Evolutionary conservation across 2,888 invertebrate genomes (phyloP), one percentile per base, ranked within the genome.

Genomic region (Periphyllus acericola): DNA sequence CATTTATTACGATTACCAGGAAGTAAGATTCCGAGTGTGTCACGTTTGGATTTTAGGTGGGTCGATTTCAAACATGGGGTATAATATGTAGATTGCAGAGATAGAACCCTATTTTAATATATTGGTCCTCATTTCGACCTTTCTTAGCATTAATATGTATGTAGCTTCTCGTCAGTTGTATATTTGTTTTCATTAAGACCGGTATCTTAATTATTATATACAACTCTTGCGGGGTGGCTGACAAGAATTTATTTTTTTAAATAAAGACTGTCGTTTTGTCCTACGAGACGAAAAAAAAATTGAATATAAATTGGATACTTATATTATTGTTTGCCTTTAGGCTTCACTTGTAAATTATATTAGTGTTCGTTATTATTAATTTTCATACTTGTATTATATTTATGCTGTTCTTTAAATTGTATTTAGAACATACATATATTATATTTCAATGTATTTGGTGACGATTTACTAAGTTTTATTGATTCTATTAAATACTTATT

Each of bases 111-210:
- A 55, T 55, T 78, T 52, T 55, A 78, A 55, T 34, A 78, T 55
- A 78, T 78, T 78, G 78, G 52, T 55, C 55, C 78, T 32, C n/a
- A 32, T 32, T 29, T 55, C 78, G 17, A 78, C 55, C 32, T 78
- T 55, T 78, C 5, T 78, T 21, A 32, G 25, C 55, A 34, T 52
- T 76, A 66, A 19, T 66, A 66, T n/a, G 66, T 66, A 40, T 40
- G 25, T n/a, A 9, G 66, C 66, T 66, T 1, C n/a, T n/a, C 21
- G 25, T 66, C n/a, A 66, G 21, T 4, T n/a, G 8, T 66, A 76
- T 76, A 76, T 76, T 76, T 76, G 46, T 76, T 76, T 76, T 46
- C 29, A 46, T 76, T 46, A 78, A 66, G 66, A 0, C 3, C 66
- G 25, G 66, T 8, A 8, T 66, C 66, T n/a, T n/a, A 66, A 66